Evolutionary conservation across 2,797 vertebrate species (phyloP).

Genomic region (Lates japonicus): DNA sequence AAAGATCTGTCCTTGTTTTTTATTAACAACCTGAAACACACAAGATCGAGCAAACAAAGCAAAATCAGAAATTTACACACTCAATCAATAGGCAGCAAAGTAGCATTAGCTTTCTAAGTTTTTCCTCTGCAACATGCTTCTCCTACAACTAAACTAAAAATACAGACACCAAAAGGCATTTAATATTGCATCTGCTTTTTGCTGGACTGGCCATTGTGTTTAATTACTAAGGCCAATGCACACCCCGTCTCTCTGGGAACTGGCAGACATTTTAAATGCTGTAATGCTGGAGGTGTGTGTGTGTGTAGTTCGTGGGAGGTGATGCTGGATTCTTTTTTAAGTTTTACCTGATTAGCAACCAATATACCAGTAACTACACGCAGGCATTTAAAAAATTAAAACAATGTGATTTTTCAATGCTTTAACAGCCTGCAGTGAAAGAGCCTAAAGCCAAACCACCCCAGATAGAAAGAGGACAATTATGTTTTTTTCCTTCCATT

Average conservation of each 20-base stretch:
- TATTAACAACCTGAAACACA: neutral
- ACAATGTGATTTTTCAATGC: neutral
- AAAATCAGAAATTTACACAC: slow-evolving; percentile 44
- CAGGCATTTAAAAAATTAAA: neutral
- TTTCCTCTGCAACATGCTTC: slow-evolving; percentile 59
- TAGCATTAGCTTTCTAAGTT: slow-evolving; percentile 50
- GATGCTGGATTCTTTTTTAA: neutral
- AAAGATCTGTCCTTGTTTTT: neutral
- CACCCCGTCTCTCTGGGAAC: slow-evolving; percentile 48
- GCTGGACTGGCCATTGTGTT: slow-evolving; percentile 45
- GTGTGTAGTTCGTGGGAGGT: slow-evolving; percentile 3
- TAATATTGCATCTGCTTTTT: slow-evolving; percentile 48
- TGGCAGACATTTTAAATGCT: slow-evolving; percentile 18
- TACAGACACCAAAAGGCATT: slow-evolving; percentile 57
- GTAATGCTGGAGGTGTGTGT: slow-evolving; percentile 7
- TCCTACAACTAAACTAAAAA: slow-evolving; percentile 61
- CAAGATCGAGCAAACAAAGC: neutral
- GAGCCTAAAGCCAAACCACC: neutral
- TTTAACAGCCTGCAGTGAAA: neutral
- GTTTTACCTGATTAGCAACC: neutral
- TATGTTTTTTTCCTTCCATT: neutral
- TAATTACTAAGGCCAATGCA: slow-evolving; percentile 41
- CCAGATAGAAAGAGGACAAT: neutral
- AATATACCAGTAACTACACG: neutral
- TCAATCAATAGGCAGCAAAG: slow-evolving; percentile 68